Evolutionary conservation across 2,888 invertebrate species (phyloP).

Genomic region (Hydrotaea diabolus): DNA sequence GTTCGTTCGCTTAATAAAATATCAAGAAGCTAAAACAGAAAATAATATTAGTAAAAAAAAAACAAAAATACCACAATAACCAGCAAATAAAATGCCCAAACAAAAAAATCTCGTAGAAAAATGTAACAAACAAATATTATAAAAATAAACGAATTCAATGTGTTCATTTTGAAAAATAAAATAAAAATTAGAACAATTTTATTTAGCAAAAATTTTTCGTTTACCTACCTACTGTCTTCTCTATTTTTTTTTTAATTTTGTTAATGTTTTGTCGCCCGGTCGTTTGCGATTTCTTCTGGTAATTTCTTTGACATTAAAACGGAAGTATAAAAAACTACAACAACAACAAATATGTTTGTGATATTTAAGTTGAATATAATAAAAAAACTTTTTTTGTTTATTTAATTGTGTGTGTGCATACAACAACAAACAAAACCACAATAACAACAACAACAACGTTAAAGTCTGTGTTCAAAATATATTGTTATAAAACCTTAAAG

Average conservation of each 20-base stretch:
- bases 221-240: background rate
- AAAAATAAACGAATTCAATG: conserved; percentile 30
- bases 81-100: too few species aligned
- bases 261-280: too few species aligned
- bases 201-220: conserved; percentile 18
- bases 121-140: conserved; percentile 43
- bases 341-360: background rate
- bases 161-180: conserved; percentile 46
- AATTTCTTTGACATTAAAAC: too few species aligned
- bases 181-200: conserved; percentile 39
- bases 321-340: too few species aligned
- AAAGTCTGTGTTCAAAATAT: conserved; percentile 17
- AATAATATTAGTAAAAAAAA: conserved; percentile 16
- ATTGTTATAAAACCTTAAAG: background rate
- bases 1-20: background rate
- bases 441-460: conserved; percentile 13
- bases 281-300: too few species aligned
- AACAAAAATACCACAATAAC: conserved; percentile 42
- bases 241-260: too few species aligned
- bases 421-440: background rate
- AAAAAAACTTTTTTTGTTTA: background rate
- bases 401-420: conserved; percentile 1
- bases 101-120: conserved; percentile 36
- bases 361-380: conserved; percentile 1
- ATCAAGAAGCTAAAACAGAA: conserved; percentile 32